These are phyloP conservation scores for Mesoclemmys tuberculata DNA, from an alignment of 2,113 vertebrate genomes.

Conservation along the genomic window DNA sequence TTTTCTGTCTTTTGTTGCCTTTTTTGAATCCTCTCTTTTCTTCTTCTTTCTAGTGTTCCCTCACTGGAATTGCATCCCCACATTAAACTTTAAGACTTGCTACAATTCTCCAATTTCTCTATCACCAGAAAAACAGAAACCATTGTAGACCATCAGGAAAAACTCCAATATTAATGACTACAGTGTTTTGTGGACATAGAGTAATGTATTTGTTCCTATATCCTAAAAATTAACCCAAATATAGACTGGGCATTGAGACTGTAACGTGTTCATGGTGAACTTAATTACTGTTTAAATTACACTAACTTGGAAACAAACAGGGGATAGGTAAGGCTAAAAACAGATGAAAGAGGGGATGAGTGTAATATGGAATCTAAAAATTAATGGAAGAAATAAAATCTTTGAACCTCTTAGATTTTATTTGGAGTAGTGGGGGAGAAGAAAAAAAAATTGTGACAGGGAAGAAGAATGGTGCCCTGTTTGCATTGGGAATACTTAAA, in stretches of 20 bases:
- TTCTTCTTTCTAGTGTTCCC: background rate
- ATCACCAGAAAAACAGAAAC: background rate
- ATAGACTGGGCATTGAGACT: background rate
- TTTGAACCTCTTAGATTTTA: background rate
- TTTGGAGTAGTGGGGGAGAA: background rate
- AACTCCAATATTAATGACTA: background rate
- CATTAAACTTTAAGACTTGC: background rate
- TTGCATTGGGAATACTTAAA: constrained; percentile 46
- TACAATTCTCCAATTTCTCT: background rate
- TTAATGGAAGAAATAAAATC: constrained; percentile 8
- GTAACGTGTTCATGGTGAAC: background rate
- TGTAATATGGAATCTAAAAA: background rate
- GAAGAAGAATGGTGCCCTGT: background rate
- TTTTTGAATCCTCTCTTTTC: background rate
- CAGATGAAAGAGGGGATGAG: background rate
- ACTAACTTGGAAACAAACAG: background rate
- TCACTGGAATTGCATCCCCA: background rate
- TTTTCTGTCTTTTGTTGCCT: background rate
- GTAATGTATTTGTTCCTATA: background rate
- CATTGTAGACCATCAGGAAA: background rate
- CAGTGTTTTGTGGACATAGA: background rate
- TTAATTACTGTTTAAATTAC: background rate
- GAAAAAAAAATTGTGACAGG: constrained; percentile 14
- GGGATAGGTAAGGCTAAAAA: background rate
- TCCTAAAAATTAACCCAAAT: background rate